Evolutionary conservation across 2,888 invertebrate genomes (phyloP), one percentile per base, ranked within the genome.

Genomic region (Galerucella nymphaeae): DNA sequence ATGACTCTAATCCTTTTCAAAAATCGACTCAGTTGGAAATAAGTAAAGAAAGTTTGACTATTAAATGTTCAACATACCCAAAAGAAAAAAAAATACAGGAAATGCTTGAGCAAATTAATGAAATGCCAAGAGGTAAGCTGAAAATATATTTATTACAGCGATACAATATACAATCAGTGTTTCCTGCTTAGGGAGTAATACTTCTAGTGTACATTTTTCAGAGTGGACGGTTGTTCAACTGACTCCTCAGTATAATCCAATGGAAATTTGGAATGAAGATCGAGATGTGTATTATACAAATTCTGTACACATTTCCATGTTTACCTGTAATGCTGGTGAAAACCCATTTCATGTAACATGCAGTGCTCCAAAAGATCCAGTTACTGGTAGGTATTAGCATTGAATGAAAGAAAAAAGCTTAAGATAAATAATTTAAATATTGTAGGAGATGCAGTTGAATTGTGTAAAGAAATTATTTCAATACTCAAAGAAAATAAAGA

Each of bases 191-290:
- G 30, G 30, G 8, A 30, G 30, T 8, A 30, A 30, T 30, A 30
- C 30, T 30, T 30, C 5, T 30, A 8, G 8, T 30, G 30, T 30
- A 8, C 8, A 30, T 30, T n/a, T 87, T 84, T 74, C 85, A 90
- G 91, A 91, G 86, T 91, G 91, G 91, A 90, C 90, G 0, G 78
- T 91, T 66, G 82, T 91, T 66, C 91, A 91, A 80, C 74, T 91
- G 72, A 90, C 90, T 9, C 87, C 89, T 0, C 75, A 80, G 10
- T 81, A 78, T 76, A 83, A 80, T 76, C 64, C 78, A 20, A 50
- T 79, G 70, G 83, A 84, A 71, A 75, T 77, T 68, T 71, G 80
- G 16, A 80, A 83, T 70, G 66, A 81, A 23, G 75, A 81, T 74
- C 23, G 73, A 10, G 76, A 82, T n/a, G 77, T 77, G 30, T 75